A percentile compares a stretch with the other conserved stretches of the same genome.
Conservation (phyloP, 2,113 vertebrate species). For the Acrocephalus arundinaceus region DNA sequence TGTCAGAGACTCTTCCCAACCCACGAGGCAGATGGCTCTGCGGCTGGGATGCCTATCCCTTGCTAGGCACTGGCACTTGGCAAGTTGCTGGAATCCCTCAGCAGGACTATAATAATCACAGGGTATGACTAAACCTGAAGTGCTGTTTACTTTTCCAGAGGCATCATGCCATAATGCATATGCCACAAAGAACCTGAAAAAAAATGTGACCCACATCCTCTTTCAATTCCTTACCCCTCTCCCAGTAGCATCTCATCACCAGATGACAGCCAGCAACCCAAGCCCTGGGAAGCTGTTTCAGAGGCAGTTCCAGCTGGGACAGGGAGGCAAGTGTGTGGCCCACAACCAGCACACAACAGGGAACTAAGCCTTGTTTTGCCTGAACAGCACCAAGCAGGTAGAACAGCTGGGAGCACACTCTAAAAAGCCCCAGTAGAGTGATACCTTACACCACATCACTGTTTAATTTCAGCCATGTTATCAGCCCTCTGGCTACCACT, state of each 20-base stretch:
- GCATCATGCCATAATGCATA: not conserved
- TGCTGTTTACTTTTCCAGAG: not conserved
- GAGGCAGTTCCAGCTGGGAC: not conserved
- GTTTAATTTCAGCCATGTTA: not conserved
- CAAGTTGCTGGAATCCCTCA: conserved; percentile 5
- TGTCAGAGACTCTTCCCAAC: not conserved
- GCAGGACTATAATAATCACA: conserved; percentile 7
- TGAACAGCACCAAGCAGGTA: not conserved
- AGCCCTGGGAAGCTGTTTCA: not conserved
- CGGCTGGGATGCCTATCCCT: not conserved
- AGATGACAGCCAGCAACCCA: not conserved
- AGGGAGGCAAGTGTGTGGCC: fast-evolving
- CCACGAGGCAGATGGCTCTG: not conserved
- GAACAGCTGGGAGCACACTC: not conserved
- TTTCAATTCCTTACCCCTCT: not conserved
- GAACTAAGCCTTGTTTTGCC: not conserved
- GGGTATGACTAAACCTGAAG: conserved; percentile 17
- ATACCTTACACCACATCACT: not conserved
- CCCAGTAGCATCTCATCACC: not conserved
- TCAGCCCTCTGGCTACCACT: not conserved
- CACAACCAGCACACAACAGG: fast-evolving
- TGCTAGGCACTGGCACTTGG: not conserved
- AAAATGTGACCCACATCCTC: conserved; percentile 4
- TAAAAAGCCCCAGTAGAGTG: not conserved
- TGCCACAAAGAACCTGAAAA: not conserved